A percentile compares a stretch with the other conserved stretches of the same genome.
Evolutionary conservation across 2,797 vertebrate species (phyloP).

Genomic region (Sylvia borin): DNA sequence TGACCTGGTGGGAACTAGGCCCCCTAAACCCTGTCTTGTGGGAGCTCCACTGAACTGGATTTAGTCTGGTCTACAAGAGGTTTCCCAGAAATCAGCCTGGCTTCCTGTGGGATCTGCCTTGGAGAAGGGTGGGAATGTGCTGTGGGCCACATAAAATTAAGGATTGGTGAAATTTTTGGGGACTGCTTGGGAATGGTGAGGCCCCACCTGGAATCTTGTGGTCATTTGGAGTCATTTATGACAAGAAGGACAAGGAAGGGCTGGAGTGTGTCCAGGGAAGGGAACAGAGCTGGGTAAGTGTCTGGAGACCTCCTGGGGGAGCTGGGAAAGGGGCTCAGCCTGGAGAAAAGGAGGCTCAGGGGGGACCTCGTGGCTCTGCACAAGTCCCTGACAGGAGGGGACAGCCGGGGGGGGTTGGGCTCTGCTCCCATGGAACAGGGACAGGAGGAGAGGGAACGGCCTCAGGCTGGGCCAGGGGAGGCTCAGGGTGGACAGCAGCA

Average conservation of each 20-base stretch:
- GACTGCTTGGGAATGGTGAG: neutral
- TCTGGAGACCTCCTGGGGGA: neutral
- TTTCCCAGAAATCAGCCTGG: neutral
- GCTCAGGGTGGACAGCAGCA: too few relatives aligned
- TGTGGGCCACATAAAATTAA: neutral
- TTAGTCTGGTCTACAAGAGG: constrained; percentile 14
- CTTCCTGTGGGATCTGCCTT: neutral
- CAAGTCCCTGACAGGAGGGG: too few relatives aligned
- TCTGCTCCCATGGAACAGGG: too few relatives aligned
- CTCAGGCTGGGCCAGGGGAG: too few relatives aligned
- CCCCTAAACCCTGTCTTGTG: neutral
- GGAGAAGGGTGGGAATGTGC: neutral
- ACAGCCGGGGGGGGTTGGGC: too few relatives aligned
- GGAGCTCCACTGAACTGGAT: neutral
- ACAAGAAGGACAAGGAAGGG: rapidly evolving
- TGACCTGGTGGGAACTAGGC: neutral
- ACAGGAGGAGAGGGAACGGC: too few relatives aligned
- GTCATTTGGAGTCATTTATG: neutral
- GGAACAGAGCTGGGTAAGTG: neutral
- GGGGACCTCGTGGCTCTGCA: neutral
- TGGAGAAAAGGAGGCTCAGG: neutral
- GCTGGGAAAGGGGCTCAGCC: neutral
- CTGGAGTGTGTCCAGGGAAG: rapidly evolving
- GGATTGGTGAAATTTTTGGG: neutral
- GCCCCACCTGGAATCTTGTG: rapidly evolving